Percentiles rank a stretch among this genome's conserved stretches.
These are phyloP conservation scores for Ditylenchus weischeri DNA, from an alignment of 2,888 invertebrate genomes.

Conservation along the genomic window DNA sequence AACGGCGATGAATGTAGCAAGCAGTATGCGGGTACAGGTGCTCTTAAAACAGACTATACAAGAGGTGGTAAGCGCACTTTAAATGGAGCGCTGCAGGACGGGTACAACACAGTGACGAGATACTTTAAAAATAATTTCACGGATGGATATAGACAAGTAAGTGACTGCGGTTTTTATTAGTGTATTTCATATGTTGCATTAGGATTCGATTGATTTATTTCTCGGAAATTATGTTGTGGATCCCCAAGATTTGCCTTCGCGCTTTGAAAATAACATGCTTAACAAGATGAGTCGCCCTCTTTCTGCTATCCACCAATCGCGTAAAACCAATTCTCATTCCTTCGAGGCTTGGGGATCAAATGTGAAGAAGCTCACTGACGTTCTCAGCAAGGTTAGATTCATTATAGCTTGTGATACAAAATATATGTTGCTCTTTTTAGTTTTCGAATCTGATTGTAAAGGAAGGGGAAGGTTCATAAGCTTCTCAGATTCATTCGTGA, in stretches of 20 bases:
- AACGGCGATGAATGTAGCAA: conserved; percentile 90
- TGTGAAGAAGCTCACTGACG: no score
- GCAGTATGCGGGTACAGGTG: conserved; percentile 96
- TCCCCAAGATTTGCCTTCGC: conserved; percentile 64
- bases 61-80: conserved; percentile 78
- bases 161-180: neutral
- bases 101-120: conserved; percentile 81
- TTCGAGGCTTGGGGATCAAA: no score
- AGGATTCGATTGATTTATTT: conserved; percentile 90
- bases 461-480: no score
- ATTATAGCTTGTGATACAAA: no score
- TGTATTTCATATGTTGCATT: conserved; percentile 27
- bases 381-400: no score
- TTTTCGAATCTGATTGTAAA: no score
- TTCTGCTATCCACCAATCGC: no score
- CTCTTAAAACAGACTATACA: conserved; percentile 70
- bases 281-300: no score
- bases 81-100: conserved; percentile 79
- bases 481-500: no score
- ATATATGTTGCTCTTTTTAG: no score
- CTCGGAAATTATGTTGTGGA: conserved; percentile 79
- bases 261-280: conserved; percentile 49
- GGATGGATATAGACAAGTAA: conserved; percentile 70
- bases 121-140: conserved; percentile 96
- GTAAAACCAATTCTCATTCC: no score